Percentiles rank a stretch among this genome's conserved stretches.
phyloP scores from a whole-genome alignment of 2,888 invertebrate genomes.

The Drosophila pseudotalamancana region DNA sequence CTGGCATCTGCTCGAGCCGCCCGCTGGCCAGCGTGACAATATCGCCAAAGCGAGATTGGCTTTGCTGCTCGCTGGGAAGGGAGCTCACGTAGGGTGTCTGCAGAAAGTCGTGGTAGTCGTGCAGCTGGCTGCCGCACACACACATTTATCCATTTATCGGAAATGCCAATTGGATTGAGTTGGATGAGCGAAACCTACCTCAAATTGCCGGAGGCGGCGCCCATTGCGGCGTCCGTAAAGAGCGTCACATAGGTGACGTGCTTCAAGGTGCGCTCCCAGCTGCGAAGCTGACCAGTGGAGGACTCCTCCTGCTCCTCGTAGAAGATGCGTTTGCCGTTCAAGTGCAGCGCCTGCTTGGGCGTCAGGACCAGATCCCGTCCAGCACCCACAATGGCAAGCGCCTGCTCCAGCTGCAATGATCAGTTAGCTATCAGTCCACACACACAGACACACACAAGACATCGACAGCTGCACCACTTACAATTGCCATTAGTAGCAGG shows the following conservation, averaged over 20 bases:
- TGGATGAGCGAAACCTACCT: slow-evolving; percentile 70
- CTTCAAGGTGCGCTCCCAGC: slow-evolving; percentile 89
- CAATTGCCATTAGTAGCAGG: slow-evolving; percentile 48
- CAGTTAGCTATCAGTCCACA: background rate
- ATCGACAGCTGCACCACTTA: slow-evolving; percentile 39
- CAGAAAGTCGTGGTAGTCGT: slow-evolving; percentile 80
- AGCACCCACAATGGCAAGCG: slow-evolving; percentile 61
- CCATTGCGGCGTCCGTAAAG: slow-evolving; percentile 74
- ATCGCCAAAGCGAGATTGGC: slow-evolving; percentile 86
- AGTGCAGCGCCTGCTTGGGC: slow-evolving; percentile 77
- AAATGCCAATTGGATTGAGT: too few relatives aligned
- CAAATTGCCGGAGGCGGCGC: slow-evolving; percentile 73
- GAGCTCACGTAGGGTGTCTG: slow-evolving; percentile 72
- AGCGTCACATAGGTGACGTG: slow-evolving; percentile 89
- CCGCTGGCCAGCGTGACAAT: slow-evolving; percentile 88
- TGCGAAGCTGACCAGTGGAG: slow-evolving; percentile 50
- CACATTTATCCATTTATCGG: background rate
- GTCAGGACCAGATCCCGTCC: slow-evolving; percentile 83
- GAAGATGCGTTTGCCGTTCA: slow-evolving; percentile 81
- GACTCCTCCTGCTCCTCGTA: slow-evolving; percentile 68
- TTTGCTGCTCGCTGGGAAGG: slow-evolving; percentile 1
- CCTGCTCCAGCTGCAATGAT: slow-evolving; percentile 1
- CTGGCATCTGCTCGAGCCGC: slow-evolving; percentile 85
- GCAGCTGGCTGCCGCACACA: slow-evolving; percentile 54
- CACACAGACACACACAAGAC: background rate